Evolutionary conservation across 2,888 invertebrate species (phyloP).

Genomic region (Caenorhabditis sinica): DNA sequence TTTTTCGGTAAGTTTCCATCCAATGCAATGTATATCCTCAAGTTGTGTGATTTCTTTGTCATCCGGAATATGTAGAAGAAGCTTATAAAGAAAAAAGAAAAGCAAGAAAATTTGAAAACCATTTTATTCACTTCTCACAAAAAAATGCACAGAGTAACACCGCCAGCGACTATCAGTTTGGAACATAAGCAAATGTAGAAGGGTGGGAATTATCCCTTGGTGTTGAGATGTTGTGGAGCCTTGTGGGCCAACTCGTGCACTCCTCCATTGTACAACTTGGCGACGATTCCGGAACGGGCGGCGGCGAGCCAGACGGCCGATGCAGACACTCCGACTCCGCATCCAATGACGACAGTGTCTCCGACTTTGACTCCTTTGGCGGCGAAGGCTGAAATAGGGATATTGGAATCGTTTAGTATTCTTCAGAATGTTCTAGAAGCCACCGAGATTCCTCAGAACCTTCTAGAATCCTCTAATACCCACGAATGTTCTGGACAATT

Average conservation of each 20-base stretch:
- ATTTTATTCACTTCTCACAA: no score
- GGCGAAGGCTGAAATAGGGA: conserved; percentile 51
- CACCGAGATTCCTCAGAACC: no score
- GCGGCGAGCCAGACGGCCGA: conserved; percentile 60
- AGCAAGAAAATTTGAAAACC: no score
- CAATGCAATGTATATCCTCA: no score
- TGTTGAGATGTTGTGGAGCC: conserved; percentile 61
- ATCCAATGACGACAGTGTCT: conserved; percentile 56
- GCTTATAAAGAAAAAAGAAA: no score
- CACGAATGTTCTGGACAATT: no score
- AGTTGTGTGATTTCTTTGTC: no score
- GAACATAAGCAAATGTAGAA: conserved; percentile 15
- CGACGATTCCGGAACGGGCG: conserved; percentile 58
- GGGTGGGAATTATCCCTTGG: conserved; percentile 33
- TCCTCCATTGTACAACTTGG: conserved; percentile 64
- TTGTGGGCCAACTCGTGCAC: conserved; percentile 60
- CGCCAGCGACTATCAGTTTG: conserved; percentile 45
- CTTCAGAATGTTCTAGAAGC: no score
- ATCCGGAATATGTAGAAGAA: no score
- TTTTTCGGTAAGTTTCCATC: no score
- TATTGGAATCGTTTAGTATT: no score
- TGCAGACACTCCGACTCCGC: conserved; percentile 61
- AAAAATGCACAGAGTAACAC: conserved; percentile 4
- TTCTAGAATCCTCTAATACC: no score
- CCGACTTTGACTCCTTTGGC: conserved; percentile 63